phyloP scores from a whole-genome alignment of 2,888 invertebrate species.

The Tricholauxania praeusta region DNA sequence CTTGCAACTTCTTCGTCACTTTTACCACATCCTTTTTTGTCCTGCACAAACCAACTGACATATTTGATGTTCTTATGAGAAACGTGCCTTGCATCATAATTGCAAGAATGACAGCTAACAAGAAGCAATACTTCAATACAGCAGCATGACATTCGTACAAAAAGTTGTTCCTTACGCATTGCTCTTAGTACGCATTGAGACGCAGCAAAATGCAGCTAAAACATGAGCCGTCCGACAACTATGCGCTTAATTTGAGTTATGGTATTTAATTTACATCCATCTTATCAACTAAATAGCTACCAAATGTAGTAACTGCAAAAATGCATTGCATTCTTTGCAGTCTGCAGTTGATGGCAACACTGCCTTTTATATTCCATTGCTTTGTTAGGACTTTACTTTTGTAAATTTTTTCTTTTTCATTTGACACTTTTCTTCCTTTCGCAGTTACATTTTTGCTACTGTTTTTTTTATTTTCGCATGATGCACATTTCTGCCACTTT shows the following conservation, averaged over 20 bases:
- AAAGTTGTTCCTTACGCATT: slow-evolving; percentile 7
- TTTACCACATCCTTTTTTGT: slow-evolving; percentile 7
- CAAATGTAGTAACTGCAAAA: not conserved
- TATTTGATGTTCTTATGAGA: slow-evolving; percentile 32
- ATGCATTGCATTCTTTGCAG: too few species aligned
- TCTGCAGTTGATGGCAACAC: too few species aligned
- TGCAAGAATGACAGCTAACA: not conserved
- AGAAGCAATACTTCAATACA: too few species aligned
- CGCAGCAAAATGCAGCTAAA: not conserved
- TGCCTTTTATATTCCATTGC: too few species aligned
- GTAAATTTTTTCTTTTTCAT: too few species aligned
- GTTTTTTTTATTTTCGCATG: not conserved
- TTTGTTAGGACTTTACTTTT: too few species aligned
- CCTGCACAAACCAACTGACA: not conserved
- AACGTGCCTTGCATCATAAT: slow-evolving; percentile 37
- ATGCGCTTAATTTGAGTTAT: too few species aligned
- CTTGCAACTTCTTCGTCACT: slow-evolving; percentile 36
- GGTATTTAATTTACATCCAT: slow-evolving; percentile 7
- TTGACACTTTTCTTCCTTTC: too few species aligned
- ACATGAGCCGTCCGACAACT: not conserved
- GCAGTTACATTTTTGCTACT: not conserved
- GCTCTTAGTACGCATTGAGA: not conserved
- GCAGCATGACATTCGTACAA: not conserved
- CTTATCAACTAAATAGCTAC: not conserved
- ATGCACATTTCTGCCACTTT: not conserved